Conservation (phyloP, 2,113 vertebrate genomes). For the Anser brachyrhynchus region DNA sequence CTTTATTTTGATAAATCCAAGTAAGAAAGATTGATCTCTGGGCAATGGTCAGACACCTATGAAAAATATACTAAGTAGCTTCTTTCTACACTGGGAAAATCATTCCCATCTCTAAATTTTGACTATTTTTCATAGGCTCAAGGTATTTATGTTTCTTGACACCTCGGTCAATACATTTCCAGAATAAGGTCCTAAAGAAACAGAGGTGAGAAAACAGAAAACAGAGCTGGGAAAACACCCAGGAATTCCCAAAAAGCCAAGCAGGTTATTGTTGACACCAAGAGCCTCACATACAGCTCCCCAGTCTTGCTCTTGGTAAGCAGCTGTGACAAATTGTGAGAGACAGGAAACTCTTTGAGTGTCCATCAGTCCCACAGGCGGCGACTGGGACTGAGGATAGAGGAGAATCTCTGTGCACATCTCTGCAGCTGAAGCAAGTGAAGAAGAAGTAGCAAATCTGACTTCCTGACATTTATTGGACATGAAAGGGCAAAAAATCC, state of each 20-base stretch:
- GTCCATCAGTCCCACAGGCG: accelerated
- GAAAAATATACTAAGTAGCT: not conserved
- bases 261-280: not conserved
- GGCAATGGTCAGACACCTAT: not conserved
- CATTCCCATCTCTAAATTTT: not conserved
- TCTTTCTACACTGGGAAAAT: not conserved
- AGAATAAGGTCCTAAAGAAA: not conserved
- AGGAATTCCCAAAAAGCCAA: not conserved
- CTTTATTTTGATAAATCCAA: not conserved
- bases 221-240: no score
- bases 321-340: not conserved
- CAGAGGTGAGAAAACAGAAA: no score
- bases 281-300: not conserved
- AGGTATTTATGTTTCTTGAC: not conserved
- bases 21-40: not conserved
- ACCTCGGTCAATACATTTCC: not conserved
- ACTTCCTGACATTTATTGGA: not conserved
- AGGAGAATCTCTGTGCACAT: not conserved
- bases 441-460: not conserved
- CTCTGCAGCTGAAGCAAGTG: not conserved
- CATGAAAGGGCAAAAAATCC: not conserved
- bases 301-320: not conserved
- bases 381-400: not conserved
- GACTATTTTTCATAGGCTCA: not conserved
- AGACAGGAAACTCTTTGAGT: not conserved